Conservation (phyloP, 2,888 invertebrate genomes). For the Heterodera filipjevi region DNA sequence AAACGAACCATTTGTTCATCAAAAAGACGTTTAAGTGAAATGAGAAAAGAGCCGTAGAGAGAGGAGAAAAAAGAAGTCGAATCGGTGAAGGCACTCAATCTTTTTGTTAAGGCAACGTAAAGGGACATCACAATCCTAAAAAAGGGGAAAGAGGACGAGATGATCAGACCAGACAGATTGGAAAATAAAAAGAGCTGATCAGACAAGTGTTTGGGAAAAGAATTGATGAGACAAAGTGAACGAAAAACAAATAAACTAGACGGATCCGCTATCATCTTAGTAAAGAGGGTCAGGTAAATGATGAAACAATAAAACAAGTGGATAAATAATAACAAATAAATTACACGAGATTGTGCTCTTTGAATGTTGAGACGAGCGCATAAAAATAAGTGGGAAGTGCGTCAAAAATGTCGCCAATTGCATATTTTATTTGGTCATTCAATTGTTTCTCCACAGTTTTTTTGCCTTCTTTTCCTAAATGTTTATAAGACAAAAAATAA, state of each 20-base stretch:
- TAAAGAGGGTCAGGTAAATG: too few species aligned
- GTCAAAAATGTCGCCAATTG: constrained; percentile 88
- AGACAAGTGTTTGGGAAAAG: not conserved
- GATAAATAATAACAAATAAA: constrained; percentile 23
- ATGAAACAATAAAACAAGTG: too few species aligned
- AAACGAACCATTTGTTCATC: constrained; percentile 80
- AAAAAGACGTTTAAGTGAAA: constrained; percentile 85
- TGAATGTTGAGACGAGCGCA: constrained; percentile 79
- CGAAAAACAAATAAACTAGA: not conserved
- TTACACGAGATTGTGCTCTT: constrained; percentile 85
- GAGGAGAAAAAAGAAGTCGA: constrained; percentile 84
- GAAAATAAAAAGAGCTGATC: too few species aligned
- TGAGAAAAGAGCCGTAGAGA: constrained; percentile 81
- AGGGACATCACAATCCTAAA: constrained; percentile 89
- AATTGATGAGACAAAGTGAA: not conserved
- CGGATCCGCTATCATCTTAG: too few species aligned
- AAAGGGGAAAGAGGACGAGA: constrained; percentile 51
- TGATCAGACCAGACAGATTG: not conserved
- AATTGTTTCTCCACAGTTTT: constrained; percentile 62
- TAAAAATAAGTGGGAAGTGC: constrained; percentile 83
- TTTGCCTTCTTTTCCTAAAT: constrained; percentile 41
- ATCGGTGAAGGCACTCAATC: constrained; percentile 72
- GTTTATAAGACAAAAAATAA: too few species aligned
- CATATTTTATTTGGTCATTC: constrained; percentile 68
- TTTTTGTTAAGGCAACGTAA: constrained; percentile 85